These are phyloP conservation scores for Pyrrhia umbra DNA, from an alignment of 2,888 invertebrate genomes.

Conservation along the genomic window DNA sequence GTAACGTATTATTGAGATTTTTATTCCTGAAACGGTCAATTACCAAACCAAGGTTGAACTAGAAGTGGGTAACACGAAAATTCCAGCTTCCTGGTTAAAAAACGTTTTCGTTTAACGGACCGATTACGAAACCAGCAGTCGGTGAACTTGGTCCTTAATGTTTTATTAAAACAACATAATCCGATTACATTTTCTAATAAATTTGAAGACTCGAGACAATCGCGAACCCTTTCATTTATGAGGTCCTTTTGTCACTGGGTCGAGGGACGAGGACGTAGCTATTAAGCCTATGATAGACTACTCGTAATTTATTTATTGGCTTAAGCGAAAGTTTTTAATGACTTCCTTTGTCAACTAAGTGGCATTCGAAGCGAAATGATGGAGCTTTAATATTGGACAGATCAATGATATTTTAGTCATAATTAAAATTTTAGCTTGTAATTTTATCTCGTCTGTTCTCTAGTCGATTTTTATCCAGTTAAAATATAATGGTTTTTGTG, in stretches of 20 bases:
- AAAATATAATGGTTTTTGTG: too few relatives aligned
- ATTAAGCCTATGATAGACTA: neutral
- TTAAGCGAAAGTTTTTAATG: neutral
- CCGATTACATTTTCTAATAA: neutral
- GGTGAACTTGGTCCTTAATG: neutral
- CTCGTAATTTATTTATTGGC: constrained; percentile 4
- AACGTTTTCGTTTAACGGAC: too few relatives aligned
- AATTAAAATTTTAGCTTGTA: neutral
- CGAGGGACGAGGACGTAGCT: neutral
- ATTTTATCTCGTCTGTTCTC: too few relatives aligned
- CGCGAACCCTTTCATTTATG: constrained; percentile 1
- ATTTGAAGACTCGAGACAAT: neutral
- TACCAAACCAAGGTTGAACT: too few relatives aligned
- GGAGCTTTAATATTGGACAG: neutral
- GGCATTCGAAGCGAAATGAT: constrained; percentile 1
- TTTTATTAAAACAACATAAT: neutral
- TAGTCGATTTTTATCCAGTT: too few relatives aligned
- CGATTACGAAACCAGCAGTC: too few relatives aligned
- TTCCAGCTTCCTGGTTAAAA: too few relatives aligned
- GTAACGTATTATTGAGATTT: too few relatives aligned
- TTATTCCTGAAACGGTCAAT: too few relatives aligned
- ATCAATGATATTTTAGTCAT: neutral
- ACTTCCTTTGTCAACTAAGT: constrained; percentile 10
- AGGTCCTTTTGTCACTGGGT: constrained; percentile 15
- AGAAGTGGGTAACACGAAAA: too few relatives aligned